Percentiles rank a stretch among this genome's conserved stretches.
These are phyloP conservation scores for Drosophila heteroneura DNA, from an alignment of 2,888 invertebrate genomes.

Conservation along the genomic window DNA sequence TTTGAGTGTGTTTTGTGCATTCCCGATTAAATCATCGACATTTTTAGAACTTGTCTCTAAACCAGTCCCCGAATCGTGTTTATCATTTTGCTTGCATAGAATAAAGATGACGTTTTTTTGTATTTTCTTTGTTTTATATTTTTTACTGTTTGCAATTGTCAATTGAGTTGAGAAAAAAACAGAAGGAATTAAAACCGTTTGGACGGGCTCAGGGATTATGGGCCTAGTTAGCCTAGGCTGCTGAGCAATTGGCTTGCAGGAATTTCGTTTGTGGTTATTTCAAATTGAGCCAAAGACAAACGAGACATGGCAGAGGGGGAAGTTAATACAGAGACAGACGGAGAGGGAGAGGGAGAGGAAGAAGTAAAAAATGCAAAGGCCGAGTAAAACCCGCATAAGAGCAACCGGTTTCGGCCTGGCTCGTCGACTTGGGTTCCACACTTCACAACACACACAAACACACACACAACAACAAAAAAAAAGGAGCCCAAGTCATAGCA, in stretches of 20 bases:
- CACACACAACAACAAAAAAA: conserved; percentile 30
- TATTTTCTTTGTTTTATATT: background rate
- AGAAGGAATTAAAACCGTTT: conserved; percentile 10
- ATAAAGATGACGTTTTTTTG: conserved; percentile 27
- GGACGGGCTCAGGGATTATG: conserved; percentile 14
- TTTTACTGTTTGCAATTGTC: background rate
- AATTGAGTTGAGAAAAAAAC: background rate
- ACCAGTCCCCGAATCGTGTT: conserved; percentile 37
- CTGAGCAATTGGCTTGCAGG: conserved; percentile 23
- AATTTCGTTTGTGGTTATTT: conserved; percentile 31
- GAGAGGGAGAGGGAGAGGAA: background rate
- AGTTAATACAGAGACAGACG: background rate
- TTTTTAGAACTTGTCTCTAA: conserved; percentile 35
- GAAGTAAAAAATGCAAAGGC: conserved; percentile 13
- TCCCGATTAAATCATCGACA: conserved; percentile 44
- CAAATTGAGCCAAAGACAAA: conserved; percentile 19
- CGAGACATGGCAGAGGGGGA: background rate
- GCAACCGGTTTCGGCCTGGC: conserved; percentile 29
- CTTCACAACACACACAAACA: background rate
- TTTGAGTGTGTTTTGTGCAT: background rate
- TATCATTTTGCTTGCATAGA: conserved; percentile 8
- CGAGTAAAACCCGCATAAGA: conserved; percentile 43
- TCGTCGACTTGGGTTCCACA: conserved; percentile 26
- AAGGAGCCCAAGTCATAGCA: conserved; percentile 27
- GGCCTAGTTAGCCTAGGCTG: conserved; percentile 27